These are phyloP conservation scores for Mesitornis unicolor DNA, from an alignment of 2,113 vertebrate genomes.

Conservation along the genomic window DNA sequence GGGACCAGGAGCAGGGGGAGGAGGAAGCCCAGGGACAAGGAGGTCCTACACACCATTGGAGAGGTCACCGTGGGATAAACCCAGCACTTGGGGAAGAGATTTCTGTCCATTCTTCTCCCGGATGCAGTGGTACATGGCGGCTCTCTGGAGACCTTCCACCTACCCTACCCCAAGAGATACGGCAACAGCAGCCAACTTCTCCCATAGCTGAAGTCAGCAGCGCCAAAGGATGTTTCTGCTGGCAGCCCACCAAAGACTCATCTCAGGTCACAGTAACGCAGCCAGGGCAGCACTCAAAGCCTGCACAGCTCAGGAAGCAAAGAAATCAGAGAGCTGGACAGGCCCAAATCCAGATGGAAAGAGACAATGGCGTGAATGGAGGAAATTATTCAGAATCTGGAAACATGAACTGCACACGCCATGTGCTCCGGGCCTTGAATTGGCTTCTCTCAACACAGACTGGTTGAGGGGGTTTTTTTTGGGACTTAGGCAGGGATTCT, in stretches of 20 bases:
- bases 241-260: background rate
- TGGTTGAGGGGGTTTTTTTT: background rate
- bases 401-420: background rate
- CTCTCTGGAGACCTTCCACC: background rate
- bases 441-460: background rate
- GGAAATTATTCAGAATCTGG: constrained; percentile 39
- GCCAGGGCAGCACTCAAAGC: background rate
- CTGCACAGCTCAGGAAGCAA: background rate
- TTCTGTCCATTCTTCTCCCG: background rate
- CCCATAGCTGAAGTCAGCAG: background rate
- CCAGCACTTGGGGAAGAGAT: background rate
- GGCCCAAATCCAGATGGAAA: background rate
- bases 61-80: background rate
- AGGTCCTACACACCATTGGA: background rate
- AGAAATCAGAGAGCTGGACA: background rate
- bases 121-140: fast-evolving
- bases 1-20: background rate
- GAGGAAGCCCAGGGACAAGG: background rate
- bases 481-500: background rate
- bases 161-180: background rate
- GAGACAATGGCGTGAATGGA: fast-evolving
- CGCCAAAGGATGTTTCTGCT: background rate
- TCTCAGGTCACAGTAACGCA: background rate
- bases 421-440: background rate
- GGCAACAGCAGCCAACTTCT: fast-evolving